Evolutionary conservation across 2,797 vertebrate species (phyloP), one percentile per base, ranked within the genome.

Genomic region (Rhinogobio ventralis): DNA sequence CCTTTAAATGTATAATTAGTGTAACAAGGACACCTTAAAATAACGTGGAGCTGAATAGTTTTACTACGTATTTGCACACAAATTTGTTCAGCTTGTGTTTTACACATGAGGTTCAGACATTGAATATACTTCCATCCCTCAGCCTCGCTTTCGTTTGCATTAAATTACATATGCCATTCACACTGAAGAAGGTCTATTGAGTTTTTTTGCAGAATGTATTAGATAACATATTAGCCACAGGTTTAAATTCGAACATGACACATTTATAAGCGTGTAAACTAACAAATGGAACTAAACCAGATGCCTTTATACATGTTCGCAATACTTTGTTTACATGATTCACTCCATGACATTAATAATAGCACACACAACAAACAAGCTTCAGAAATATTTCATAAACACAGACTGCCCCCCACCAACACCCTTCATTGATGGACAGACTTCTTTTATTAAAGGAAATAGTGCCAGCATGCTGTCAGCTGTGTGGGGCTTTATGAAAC

Each of bases 371-470:
- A 53, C 81, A 83, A 66, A 60, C 53, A 74, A 74, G 69, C 57
- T 73, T 73, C 28, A 74, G 55, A 53, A 66, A 82, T 75, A 53
- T 82, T 75, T 82, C 45, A 64, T 82, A 82, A 82, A 53, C 42
- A 64, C 28, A 49, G 42, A 28, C 45, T 51, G 81, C 55, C n/a
- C 39, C 39, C 14, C 4, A 45, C 39, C 39, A 72, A 66, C 49
- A 28, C 30, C 46, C 28, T 74, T 74, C 72, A 45, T 11, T 76
- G 60, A 76, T 42, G 46, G 60, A 83, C 46, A 75, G 17, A 23
- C 23, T 15, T 11, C 0, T 23, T 77, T 84, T 77, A 57, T 77
- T 84, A 78, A 57, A 77, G 73, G 49, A 84, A 77, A 84, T 53
- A 1, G n/a, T 60, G 64, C 73, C 17, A 28, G 10, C 17, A 28